Evolutionary conservation across 1,140 invertebrate genomes (phyloP).

Genomic region (Melipona quadrifasciata): DNA sequence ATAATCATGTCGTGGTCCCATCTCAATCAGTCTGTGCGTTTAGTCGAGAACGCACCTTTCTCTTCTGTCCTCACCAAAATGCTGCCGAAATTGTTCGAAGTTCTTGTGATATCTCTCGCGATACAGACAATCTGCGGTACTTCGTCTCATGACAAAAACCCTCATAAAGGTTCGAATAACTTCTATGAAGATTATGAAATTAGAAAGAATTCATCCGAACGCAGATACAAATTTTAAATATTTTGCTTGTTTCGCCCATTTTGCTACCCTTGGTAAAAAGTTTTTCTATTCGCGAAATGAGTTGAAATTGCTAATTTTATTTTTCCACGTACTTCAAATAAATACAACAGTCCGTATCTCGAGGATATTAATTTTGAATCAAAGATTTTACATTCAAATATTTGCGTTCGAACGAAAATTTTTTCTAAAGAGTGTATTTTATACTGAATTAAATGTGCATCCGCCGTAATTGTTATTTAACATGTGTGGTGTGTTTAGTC

Average conservation of each 20-base stretch:
- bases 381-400: too few relatives aligned
- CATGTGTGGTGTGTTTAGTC: not conserved
- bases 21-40: not conserved
- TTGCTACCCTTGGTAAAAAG: too few relatives aligned
- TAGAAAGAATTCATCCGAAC: not conserved
- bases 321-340: too few relatives aligned
- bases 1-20: constrained; percentile 59
- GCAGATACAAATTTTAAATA: not conserved
- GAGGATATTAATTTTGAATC: too few relatives aligned
- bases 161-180: not conserved
- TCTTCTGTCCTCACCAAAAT: not conserved
- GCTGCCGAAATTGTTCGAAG: constrained; percentile 39
- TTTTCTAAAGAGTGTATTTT: not conserved
- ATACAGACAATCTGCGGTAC: not conserved
- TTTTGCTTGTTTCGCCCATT: not conserved
- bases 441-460: too few relatives aligned
- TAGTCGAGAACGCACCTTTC: constrained; percentile 36
- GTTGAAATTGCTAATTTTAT: not conserved
- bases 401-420: not conserved
- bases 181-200: too few relatives aligned
- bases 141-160: not conserved
- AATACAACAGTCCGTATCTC: too few relatives aligned
- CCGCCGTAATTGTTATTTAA: too few relatives aligned
- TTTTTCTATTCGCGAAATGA: too few relatives aligned
- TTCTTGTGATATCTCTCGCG: not conserved